Conservation (phyloP, 2,797 vertebrate species). For the Myotis myotis region DNA sequence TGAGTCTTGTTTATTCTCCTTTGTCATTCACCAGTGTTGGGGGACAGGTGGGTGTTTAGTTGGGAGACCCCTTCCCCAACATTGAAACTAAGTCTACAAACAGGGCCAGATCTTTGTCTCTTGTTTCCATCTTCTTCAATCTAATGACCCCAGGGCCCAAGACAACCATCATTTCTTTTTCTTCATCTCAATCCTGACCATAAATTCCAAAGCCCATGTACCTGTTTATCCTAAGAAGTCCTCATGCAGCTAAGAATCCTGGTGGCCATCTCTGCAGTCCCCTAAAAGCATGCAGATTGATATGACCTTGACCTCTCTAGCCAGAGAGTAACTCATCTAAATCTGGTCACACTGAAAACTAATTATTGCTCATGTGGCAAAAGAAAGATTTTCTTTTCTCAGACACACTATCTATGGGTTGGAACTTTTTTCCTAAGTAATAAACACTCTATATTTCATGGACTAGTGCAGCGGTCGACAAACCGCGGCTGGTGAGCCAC, state of each 20-base stretch:
- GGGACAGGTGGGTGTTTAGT: rapidly evolving
- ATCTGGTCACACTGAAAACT: background rate
- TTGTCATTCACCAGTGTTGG: background rate
- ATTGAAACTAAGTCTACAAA: background rate
- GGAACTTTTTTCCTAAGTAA: background rate
- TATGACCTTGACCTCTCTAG: background rate
- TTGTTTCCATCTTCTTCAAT: background rate
- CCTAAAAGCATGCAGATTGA: background rate
- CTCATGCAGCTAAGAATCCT: background rate
- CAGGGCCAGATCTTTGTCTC: background rate
- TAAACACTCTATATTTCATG: background rate
- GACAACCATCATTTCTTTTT: background rate
- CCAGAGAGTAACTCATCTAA: background rate
- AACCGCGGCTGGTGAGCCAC: no score
- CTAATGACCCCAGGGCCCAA: no score
- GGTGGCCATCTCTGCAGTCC: background rate
- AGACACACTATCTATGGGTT: background rate
- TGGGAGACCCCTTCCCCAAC: background rate
- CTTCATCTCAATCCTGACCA: background rate
- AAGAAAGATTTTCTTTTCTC: conserved; percentile 18
- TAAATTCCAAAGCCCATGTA: background rate
- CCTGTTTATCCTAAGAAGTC: background rate
- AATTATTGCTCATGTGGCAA: background rate
- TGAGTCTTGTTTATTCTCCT: background rate
- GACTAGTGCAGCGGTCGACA: background rate